A percentile compares a stretch with the other conserved stretches of the same genome.
Conservation (phyloP, 30 jellyfish, hydroid and myxozoan genomes). For the Aurelia sp. region DNA sequence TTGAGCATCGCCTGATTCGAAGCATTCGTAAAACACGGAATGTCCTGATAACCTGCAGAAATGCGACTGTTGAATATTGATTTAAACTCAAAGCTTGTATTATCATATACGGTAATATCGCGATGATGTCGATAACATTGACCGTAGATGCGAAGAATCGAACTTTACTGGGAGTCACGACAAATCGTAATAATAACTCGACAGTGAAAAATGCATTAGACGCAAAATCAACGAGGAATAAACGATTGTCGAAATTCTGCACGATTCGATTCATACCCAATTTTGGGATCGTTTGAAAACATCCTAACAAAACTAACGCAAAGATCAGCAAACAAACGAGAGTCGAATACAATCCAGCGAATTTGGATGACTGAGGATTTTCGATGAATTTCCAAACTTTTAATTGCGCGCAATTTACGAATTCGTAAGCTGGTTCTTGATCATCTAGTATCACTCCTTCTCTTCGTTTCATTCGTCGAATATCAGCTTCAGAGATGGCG, state of each 20-base stretch:
- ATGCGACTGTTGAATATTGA: conserved; percentile 24
- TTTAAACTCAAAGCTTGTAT: conserved; percentile 2
- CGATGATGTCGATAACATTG: conserved; percentile 69
- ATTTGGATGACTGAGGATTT: conserved; percentile 66
- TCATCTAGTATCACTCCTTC: conserved; percentile 56
- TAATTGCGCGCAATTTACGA: conserved; percentile 2
- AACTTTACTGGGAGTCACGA: conserved; percentile 51
- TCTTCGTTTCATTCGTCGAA: conserved; percentile 51
- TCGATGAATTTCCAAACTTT: conserved; percentile 65
- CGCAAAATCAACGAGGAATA: conserved; percentile 47
- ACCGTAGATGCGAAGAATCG: conserved; percentile 31
- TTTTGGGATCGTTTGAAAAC: conserved; percentile 67
- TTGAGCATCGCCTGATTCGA: conserved; percentile 71
- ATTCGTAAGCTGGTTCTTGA: neutral
- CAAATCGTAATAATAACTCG: conserved; percentile 42
- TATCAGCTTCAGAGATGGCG: conserved; percentile 48
- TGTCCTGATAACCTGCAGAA: conserved; percentile 40
- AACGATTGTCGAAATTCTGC: neutral
- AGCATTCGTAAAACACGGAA: conserved; percentile 72
- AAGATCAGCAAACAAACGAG: conserved; percentile 15
- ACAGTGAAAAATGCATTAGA: conserved; percentile 55
- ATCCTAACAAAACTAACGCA: conserved; percentile 54
- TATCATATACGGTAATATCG: conserved; percentile 55
- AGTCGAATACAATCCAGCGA: conserved; percentile 50
- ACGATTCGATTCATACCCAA: neutral